phyloP scores from a whole-genome alignment of 2,113 vertebrate genomes.

The Acanthisitta chloris region DNA sequence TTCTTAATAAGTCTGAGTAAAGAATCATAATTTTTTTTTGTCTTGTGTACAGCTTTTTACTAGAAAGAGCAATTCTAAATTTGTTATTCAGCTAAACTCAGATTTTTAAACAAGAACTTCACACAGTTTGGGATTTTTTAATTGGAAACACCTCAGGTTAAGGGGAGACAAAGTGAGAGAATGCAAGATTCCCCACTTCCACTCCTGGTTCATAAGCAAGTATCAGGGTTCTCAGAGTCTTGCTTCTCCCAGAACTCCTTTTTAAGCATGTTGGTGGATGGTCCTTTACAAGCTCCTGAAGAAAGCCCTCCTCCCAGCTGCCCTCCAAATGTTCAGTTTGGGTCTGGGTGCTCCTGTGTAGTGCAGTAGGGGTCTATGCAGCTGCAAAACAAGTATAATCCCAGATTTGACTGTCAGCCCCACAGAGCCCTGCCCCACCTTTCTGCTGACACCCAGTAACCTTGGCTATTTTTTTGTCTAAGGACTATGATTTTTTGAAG shows the following conservation, averaged over 20 bases:
- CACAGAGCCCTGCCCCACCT: not conserved
- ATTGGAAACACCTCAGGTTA: not conserved
- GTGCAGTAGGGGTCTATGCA: not conserved
- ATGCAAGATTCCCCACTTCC: not conserved
- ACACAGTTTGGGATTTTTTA: not conserved
- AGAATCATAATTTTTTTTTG: not conserved
- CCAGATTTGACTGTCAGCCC: not conserved
- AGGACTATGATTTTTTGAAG: not conserved
- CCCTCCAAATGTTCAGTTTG: not conserved
- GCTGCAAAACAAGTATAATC: not conserved
- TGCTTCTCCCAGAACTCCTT: not conserved
- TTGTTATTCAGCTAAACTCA: not conserved
- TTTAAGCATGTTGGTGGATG: not conserved
- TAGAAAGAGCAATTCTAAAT: not conserved
- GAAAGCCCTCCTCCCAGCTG: not conserved
- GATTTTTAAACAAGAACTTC: not conserved
- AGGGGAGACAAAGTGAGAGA: not conserved
- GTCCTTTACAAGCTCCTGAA: not conserved
- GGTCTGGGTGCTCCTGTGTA: not conserved
- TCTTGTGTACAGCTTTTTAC: not conserved
- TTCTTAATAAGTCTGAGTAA: not conserved
- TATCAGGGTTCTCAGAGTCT: not conserved
- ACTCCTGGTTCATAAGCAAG: not conserved
- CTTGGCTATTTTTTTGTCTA: not conserved
- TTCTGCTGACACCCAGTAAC: not conserved